Evolutionary conservation across 30 jellyfish, hydroid and myxozoan species (phyloP).

Genomic region (Sanderia malayensis): DNA sequence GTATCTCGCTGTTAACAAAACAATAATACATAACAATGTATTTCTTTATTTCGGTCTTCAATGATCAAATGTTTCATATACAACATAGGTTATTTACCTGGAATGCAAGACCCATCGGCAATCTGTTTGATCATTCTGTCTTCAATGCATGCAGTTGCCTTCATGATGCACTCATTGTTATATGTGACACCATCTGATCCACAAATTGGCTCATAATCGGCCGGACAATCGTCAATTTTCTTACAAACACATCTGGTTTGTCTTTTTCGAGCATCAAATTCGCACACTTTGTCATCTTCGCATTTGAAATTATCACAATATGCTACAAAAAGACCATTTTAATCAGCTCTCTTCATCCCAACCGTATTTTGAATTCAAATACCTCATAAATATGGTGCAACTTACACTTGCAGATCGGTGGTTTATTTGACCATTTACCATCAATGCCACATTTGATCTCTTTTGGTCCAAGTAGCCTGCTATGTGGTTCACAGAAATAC

Average conservation of each 20-base stretch:
- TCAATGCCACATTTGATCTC: conserved; percentile 31
- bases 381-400: neutral
- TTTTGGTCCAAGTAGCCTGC: conserved; percentile 31
- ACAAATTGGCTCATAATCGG: conserved; percentile 42
- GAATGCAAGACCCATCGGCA: conserved; percentile 18
- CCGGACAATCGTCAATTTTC: conserved; percentile 25
- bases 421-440: conserved; percentile 57
- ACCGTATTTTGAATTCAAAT: neutral
- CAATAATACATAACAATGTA: too few species aligned
- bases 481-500: conserved; percentile 33
- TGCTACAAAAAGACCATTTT: too few species aligned
- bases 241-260: conserved; percentile 42
- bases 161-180: conserved; percentile 50
- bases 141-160: conserved; percentile 23
- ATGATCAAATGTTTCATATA: too few species aligned
- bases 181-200: conserved; percentile 57
- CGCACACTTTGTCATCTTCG: conserved; percentile 29
- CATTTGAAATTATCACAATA: conserved; percentile 32
- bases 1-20: too few species aligned
- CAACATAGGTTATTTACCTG: too few species aligned
- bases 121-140: conserved; percentile 14
- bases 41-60: too few species aligned
- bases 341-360: too few species aligned
- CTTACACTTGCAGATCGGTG: conserved; percentile 69
- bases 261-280: neutral